Conservation (phyloP, 2,888 invertebrate genomes). For the Synergus gifuensis region DNA sequence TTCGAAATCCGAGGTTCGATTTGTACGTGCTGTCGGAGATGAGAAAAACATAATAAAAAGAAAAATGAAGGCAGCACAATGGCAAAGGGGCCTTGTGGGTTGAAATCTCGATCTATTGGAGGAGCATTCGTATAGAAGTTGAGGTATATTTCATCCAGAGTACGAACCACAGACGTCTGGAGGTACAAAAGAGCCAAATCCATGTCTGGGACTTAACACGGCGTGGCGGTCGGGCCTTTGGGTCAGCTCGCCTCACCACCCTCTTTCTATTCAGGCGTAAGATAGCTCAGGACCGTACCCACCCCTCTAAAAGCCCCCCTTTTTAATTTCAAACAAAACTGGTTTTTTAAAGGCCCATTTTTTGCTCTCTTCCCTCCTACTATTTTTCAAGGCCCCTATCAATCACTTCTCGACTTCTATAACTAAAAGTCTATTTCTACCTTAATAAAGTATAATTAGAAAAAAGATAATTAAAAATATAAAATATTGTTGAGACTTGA, state of each 20-base stretch:
- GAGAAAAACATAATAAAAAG: conserved; percentile 1
- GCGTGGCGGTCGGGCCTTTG: conserved; percentile 59
- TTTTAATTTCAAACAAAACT: not conserved
- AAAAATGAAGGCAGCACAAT: conserved; percentile 32
- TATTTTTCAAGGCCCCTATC: conserved; percentile 4
- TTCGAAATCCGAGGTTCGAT: conserved; percentile 23
- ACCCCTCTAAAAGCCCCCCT: not conserved
- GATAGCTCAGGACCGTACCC: conserved; percentile 57
- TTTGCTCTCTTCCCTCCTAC: not conserved
- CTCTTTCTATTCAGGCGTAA: conserved; percentile 56
- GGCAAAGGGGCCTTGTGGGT: conserved; percentile 16
- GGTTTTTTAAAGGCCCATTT: not conserved
- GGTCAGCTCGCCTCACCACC: conserved; percentile 50
- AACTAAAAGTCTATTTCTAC: not conserved
- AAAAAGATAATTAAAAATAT: not conserved
- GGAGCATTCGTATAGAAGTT: conserved; percentile 51
- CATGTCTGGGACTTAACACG: conserved; percentile 69
- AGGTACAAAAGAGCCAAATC: conserved; percentile 71
- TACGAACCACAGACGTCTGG: conserved; percentile 48
- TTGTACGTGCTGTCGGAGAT: conserved; percentile 21
- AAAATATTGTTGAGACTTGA: not conserved
- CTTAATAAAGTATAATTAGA: conserved; percentile 2
- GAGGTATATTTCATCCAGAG: conserved; percentile 53
- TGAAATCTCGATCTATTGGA: conserved; percentile 53
- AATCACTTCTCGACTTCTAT: not conserved